Percentiles rank a stretch among this genome's conserved stretches.
Conservation (phyloP, 2,113 vertebrate genomes). For the Gymnogyps californianus region DNA sequence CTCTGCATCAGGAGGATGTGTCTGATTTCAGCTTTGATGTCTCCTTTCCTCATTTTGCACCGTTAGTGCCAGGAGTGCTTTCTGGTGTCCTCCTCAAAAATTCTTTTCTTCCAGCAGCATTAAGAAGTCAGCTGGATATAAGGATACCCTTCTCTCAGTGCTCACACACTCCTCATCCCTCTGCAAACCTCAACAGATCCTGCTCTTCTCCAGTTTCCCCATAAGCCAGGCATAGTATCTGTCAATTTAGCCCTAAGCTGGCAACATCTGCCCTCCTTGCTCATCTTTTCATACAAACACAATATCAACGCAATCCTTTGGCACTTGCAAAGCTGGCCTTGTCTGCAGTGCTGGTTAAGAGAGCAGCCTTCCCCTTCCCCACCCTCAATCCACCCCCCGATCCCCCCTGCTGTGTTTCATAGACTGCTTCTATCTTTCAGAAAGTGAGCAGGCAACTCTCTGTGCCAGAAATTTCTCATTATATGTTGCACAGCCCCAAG, state of each 20-base stretch:
- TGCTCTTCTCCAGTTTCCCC: background rate
- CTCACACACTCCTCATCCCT: background rate
- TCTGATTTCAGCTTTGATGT: background rate
- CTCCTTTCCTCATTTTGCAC: background rate
- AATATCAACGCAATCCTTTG: fast-evolving
- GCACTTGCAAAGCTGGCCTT: background rate
- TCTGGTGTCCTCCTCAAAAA: background rate
- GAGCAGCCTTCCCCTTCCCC: background rate
- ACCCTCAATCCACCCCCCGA: background rate
- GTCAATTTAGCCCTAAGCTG: background rate
- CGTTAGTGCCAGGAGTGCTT: background rate
- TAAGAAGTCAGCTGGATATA: background rate
- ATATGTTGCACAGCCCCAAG: background rate
- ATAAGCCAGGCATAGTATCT: fast-evolving
- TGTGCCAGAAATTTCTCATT: background rate
- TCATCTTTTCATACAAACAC: background rate
- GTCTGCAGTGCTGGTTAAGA: fast-evolving
- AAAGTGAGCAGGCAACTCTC: background rate
- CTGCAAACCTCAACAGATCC: background rate
- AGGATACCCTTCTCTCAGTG: background rate
- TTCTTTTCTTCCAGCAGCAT: background rate
- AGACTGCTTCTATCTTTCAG: background rate
- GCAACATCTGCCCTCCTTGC: background rate
- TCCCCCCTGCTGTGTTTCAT: background rate
- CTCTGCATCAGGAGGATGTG: background rate